Percentiles rank a stretch among this genome's conserved stretches.
phyloP scores from a whole-genome alignment of 2,113 vertebrate genomes.

The Cromileptes altivelis region DNA sequence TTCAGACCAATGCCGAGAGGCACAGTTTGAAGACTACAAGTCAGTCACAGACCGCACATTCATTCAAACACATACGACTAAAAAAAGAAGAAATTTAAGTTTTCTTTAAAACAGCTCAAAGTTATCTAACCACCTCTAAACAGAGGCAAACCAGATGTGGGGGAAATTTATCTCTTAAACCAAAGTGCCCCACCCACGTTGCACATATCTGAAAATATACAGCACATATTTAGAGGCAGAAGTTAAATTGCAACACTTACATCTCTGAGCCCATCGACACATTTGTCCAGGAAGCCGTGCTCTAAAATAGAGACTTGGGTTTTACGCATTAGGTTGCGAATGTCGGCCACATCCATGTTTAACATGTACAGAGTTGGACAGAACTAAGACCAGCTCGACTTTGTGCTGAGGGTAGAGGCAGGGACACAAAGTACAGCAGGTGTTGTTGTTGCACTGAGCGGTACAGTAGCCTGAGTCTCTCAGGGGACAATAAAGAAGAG shows the following conservation, averaged over 20 bases:
- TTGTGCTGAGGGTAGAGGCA: not conserved
- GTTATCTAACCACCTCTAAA: not conserved
- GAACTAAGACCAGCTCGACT: not conserved
- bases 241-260: conserved; percentile 71
- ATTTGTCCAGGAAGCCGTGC: conserved; percentile 56
- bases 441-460: conserved; percentile 83
- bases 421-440: conserved; percentile 71
- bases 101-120: not conserved
- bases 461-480: conserved; percentile 57
- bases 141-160: not conserved
- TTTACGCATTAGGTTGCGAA: conserved; percentile 77
- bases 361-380: not conserved
- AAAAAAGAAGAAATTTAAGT: not conserved
- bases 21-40: conserved; percentile 23
- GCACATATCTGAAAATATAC: conserved; percentile 10
- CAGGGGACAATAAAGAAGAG: conserved; percentile 49
- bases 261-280: conserved; percentile 42
- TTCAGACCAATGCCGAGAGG: not conserved
- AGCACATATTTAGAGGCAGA: not conserved
- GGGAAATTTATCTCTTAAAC: not conserved
- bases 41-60: conserved; percentile 12
- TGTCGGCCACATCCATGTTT: conserved; percentile 71
- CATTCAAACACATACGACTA: not conserved
- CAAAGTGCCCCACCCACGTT: not conserved
- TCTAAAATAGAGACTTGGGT: conserved; percentile 76